Evolutionary conservation across 2,797 vertebrate genomes (phyloP), one percentile per base, ranked within the genome.

Genomic region (Anniella stebbinsi): DNA sequence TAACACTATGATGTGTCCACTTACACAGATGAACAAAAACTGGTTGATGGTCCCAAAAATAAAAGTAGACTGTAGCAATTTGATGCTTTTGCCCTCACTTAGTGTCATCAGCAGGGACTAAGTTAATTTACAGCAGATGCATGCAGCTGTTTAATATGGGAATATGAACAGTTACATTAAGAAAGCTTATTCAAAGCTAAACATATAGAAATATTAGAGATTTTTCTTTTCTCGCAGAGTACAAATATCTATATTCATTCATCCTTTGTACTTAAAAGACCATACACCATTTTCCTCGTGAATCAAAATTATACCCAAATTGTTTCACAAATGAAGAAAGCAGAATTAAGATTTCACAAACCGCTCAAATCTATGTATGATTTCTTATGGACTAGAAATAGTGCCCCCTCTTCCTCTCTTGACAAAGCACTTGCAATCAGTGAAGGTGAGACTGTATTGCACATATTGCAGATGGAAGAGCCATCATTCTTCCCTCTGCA

Each of bases 111-210:
- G 45, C 7, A 82, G 70, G 78, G 38, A 9, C 90, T 88, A 94
- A 88, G 51, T 45, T 25, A 76, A 67, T 90, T 70, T 93, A 2
- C 57, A 86, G n/a, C 6, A 84, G 76, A 90, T 66, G 51, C 0
- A 17, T 90, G 38, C 51, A 18, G 69, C 60, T 63, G n/a, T n/a
- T n/a, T n/a, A n/a, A n/a, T n/a, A 84, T 41, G 33, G 80, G 69
- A 75, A 83, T 78, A 87, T 9, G 33, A 93, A 57, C 13, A 23
- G 48, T 5, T 30, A 78, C 92, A 88, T 87, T 88, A 91, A 6
- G 91, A 33, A 78, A 88, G 11, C 41, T 88, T 67, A 21, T 33
- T 66, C 87, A 92, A 89, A 92, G 90, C 80, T 72, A 90, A 90
- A 92, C 45, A 10, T 1, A 0, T 88, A 11, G 54, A 93, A 78